Evolutionary conservation across 2,113 vertebrate species (phyloP), one percentile per base, ranked within the genome.

Genomic region (Damaliscus lunatus): DNA sequence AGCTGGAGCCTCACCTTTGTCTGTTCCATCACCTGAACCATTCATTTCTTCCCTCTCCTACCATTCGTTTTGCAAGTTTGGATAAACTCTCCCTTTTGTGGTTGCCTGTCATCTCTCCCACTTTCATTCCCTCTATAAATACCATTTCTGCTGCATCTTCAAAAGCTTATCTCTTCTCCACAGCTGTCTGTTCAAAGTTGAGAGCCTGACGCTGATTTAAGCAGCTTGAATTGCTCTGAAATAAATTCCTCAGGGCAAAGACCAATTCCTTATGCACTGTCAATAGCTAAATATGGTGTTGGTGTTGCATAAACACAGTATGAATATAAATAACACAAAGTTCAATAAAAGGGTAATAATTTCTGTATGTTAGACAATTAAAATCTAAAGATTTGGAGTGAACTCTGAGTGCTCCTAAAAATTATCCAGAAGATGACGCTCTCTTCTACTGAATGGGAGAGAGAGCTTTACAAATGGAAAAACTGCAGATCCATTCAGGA

Each of bases 161-260:
- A 93, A 93, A 97, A 97, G 91, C 98, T 98, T 98, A 98, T 98
- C 98, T 98, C 93, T 48, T 90, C 91, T 90, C 62, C 96, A 96
- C 98, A 98, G 97, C 96, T 98, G 97, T 96, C 96, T 96, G 86
- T 95, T 98, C 96, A 95, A 98, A 97, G 96, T 85, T 96, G 93
- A 97, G 94, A 97, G 96, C 33, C 91, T 92, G 93, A 93, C 91
- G 83, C 91, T 98, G 97, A 98, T 95, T 98, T 97, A 96, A 94
- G 89, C 94, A 97, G 91, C 93, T 94, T 96, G 95, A 97, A 97
- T 97, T 88, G 87, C 97, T 97, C 98, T 96, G 91, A 97, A 98
- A 98, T 97, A 97, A 97, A 98, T 85, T 98, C 94, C 97, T 92
- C 84, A 53, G 96, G 95, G 91, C 89, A 97, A 83, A 90, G 93